Conservation (phyloP, 2,797 vertebrate genomes). For the Heliangelus exortis region DNA sequence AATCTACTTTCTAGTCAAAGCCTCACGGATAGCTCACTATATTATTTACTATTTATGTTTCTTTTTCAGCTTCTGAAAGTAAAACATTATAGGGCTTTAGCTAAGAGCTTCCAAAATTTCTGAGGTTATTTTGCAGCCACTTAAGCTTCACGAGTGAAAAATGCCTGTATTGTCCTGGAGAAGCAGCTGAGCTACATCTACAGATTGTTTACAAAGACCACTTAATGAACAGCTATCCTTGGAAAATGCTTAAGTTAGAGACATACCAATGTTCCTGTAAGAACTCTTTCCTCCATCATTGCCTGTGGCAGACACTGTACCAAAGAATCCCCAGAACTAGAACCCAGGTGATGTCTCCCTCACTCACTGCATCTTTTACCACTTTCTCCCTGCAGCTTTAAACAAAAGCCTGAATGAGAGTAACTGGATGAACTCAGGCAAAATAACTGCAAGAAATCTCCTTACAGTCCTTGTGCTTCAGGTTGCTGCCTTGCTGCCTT, state of each 20-base stretch:
- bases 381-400: background rate
- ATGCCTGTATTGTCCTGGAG: background rate
- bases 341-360: background rate
- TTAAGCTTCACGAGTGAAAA: conserved; percentile 8
- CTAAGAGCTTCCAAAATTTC: conserved; percentile 14
- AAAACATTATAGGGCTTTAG: conserved; percentile 45
- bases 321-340: background rate
- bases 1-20: conserved; percentile 72
- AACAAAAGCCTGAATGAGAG: background rate
- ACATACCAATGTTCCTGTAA: background rate
- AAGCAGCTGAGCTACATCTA: conserved; percentile 3
- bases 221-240: background rate
- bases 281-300: background rate
- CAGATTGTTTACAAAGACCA: background rate
- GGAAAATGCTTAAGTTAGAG: background rate
- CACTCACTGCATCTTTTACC: background rate
- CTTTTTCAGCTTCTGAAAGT: conserved; percentile 49
- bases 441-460: background rate
- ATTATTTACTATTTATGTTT: conserved; percentile 64
- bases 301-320: background rate
- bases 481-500: background rate
- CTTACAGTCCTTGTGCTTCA: background rate
- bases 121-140: background rate
- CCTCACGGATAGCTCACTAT: conserved; percentile 31
- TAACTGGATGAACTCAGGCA: background rate